phyloP scores from a whole-genome alignment of 2,113 vertebrate genomes.

The Carassius carassius region DNA sequence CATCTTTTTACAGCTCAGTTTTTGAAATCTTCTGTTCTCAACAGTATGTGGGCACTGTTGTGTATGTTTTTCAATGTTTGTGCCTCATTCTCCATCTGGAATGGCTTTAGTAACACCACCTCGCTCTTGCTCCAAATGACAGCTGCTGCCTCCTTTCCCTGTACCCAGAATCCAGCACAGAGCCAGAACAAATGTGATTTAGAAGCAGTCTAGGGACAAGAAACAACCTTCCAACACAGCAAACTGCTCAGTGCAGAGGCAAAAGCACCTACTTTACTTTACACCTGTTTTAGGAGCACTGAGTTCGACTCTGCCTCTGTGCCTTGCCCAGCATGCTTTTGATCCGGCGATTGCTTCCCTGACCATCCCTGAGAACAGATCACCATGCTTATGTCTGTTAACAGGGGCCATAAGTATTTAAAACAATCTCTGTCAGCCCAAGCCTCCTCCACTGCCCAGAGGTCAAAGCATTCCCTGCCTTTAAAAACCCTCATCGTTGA shows the following conservation, averaged over 20 bases:
- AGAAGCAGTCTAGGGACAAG: slow-evolving; percentile 58
- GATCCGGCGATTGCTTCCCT: slow-evolving; percentile 54
- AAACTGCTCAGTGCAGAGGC: slow-evolving; percentile 58
- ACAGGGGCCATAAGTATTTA: slow-evolving; percentile 59
- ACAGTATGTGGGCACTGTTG: not conserved
- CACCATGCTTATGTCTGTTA: slow-evolving; percentile 58
- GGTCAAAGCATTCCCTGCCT: slow-evolving; percentile 60
- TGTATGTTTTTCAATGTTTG: slow-evolving; percentile 18
- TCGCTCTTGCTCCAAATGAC: not conserved
- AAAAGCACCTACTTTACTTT: slow-evolving; percentile 32
- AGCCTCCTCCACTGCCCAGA: slow-evolving; percentile 48
- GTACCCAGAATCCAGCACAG: slow-evolving; percentile 32
- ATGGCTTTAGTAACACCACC: slow-evolving; percentile 32
- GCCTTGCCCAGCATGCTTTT: slow-evolving; percentile 45
- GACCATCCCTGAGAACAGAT: slow-evolving; percentile 55
- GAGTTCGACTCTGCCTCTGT: not conserved
- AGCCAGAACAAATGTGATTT: slow-evolving; percentile 61
- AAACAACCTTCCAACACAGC: slow-evolving; percentile 61
- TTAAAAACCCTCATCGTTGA: slow-evolving; percentile 54
- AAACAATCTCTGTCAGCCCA: slow-evolving; percentile 62
- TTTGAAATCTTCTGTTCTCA: not conserved
- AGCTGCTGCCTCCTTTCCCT: slow-evolving; percentile 29
- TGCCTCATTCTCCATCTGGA: slow-evolving; percentile 27
- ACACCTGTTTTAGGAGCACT: slow-evolving; percentile 43
- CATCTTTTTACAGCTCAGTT: not conserved